phyloP scores from a whole-genome alignment of 1,140 invertebrate species.

The Ceratina australensis region DNA sequence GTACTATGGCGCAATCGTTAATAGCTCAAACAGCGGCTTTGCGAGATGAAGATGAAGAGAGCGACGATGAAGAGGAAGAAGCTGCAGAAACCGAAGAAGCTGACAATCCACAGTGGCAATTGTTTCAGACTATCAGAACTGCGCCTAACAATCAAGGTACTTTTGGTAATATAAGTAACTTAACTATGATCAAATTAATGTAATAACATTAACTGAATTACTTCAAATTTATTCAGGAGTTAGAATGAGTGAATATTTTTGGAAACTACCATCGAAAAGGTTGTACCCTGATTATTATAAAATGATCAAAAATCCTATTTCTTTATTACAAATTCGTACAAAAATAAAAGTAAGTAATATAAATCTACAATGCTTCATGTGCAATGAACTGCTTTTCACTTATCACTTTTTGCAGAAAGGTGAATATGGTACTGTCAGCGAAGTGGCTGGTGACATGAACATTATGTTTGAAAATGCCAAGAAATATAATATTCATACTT shows the following conservation, averaged over 20 bases:
- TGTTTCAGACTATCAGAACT: conserved; percentile 89
- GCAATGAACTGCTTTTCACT: conserved; percentile 28
- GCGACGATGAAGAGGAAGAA: conserved; percentile 83
- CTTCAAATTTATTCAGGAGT: conserved; percentile 78
- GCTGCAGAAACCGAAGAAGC: conserved; percentile 83
- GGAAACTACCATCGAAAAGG: conserved; percentile 93
- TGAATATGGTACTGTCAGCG: conserved; percentile 91
- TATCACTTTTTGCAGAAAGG: conserved; percentile 81
- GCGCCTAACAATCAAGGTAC: conserved; percentile 84
- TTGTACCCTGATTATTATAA: conserved; percentile 99
- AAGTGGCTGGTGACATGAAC: conserved; percentile 96
- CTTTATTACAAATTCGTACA: conserved; percentile 94
- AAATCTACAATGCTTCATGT: conserved; percentile 4
- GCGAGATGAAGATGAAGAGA: conserved; percentile 81
- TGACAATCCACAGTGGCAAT: conserved; percentile 89
- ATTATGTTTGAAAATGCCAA: conserved; percentile 99
- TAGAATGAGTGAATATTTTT: conserved; percentile 92
- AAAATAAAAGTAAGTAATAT: conserved; percentile 87
- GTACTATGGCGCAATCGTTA: conserved; percentile 76
- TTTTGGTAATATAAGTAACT: neutral
- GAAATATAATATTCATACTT: conserved; percentile 94
- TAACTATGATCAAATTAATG: no score
- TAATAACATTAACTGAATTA: neutral
- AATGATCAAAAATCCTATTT: conserved; percentile 97
- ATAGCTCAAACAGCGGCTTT: conserved; percentile 79